Evolutionary conservation across 2,888 invertebrate genomes (phyloP).

Genomic region (Minunthozetes semirufus): DNA sequence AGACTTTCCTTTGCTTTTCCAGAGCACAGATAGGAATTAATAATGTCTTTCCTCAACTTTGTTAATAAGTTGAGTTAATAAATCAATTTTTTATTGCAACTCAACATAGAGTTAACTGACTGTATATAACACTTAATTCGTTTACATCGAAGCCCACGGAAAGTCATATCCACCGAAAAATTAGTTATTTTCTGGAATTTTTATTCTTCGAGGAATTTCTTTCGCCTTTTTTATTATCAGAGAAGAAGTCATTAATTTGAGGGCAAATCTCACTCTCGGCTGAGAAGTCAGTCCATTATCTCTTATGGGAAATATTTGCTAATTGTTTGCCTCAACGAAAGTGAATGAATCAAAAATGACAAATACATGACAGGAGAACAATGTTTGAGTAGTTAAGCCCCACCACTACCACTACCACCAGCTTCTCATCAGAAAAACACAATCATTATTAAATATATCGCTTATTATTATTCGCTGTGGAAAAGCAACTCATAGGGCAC

Average conservation of each 20-base stretch:
- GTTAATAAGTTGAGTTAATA: neutral
- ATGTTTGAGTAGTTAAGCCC: neutral
- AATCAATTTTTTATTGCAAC: slow-evolving; percentile 1
- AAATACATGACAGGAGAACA: slow-evolving; percentile 22
- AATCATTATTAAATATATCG: neutral
- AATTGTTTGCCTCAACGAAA: neutral
- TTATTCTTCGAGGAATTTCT: neutral
- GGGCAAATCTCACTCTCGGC: neutral
- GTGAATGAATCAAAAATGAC: slow-evolving; percentile 12
- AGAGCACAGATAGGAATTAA: neutral
- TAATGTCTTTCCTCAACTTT: neutral
- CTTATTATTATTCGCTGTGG: neutral
- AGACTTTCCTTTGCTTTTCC: neutral
- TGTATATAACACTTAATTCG: neutral
- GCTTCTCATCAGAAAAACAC: neutral
- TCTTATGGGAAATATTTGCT: neutral
- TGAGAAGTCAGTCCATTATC: neutral
- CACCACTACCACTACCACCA: neutral
- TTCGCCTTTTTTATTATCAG: neutral
- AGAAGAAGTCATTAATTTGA: neutral
- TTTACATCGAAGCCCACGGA: neutral
- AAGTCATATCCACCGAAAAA: too few relatives aligned
- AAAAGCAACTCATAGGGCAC: neutral
- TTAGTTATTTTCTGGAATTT: neutral
- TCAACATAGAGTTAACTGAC: neutral